Evolutionary conservation across 2,888 invertebrate genomes (phyloP).

Genomic region (Mythimna albipuncta): DNA sequence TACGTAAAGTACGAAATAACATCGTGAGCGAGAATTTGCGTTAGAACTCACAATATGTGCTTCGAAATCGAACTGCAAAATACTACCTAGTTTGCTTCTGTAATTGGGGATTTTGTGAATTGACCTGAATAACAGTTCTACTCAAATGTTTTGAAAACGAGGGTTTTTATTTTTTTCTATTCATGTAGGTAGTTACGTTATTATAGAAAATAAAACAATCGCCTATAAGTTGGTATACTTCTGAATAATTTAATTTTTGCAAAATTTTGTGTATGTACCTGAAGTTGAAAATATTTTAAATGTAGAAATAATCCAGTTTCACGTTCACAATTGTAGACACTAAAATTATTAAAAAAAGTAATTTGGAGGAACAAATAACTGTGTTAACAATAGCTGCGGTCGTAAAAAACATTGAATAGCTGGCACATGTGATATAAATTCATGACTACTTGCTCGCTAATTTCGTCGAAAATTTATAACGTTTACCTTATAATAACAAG

Average conservation of each 20-base stretch:
- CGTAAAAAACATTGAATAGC: constrained; percentile 50
- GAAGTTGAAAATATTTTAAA: constrained; percentile 15
- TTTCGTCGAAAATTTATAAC: constrained; percentile 59
- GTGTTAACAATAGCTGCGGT: constrained; percentile 21
- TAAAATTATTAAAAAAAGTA: constrained; percentile 30
- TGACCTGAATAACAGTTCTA: constrained; percentile 19
- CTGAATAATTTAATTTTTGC: no score
- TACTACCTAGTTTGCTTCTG: constrained; percentile 21
- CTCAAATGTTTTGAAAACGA: constrained; percentile 1
- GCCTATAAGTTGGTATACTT: no score
- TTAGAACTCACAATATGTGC: constrained; percentile 11
- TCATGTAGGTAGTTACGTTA: neutral
- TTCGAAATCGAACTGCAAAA: constrained; percentile 21
- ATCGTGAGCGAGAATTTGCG: constrained; percentile 23
- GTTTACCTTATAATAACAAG: constrained; percentile 56
- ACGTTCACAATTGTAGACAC: constrained; percentile 4
- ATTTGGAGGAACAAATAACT: constrained; percentile 38
- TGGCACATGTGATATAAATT: constrained; percentile 56
- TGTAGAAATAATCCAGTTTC: constrained; percentile 12
- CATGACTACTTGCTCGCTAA: constrained; percentile 55
- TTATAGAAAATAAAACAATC: neutral
- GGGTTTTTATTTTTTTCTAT: constrained; percentile 1
- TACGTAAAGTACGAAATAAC: constrained; percentile 14
- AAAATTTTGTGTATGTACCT: no score
- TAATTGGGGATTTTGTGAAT: constrained; percentile 25